A percentile compares a stretch with the other conserved stretches of the same genome.
phyloP scores from a whole-genome alignment of 1,140 invertebrate genomes.

The Conopomorpha cramerella region DNA sequence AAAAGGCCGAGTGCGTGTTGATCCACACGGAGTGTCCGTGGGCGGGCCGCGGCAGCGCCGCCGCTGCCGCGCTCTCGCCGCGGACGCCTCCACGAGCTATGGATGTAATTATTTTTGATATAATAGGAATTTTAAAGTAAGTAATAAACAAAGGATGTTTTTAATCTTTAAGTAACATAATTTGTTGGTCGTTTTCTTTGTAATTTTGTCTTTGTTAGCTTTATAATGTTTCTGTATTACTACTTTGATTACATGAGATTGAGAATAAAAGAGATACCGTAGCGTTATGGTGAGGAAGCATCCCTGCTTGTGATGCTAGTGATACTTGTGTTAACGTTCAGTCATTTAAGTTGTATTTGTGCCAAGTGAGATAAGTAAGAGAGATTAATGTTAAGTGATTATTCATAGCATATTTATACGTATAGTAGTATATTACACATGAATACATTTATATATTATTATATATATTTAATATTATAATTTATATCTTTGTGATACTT shows the following conservation, averaged over 20 bases:
- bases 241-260: slow-evolving; percentile 14
- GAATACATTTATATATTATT: no score
- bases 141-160: slow-evolving; percentile 36
- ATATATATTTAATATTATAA: no score
- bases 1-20: slow-evolving; percentile 12
- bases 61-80: slow-evolving; percentile 5
- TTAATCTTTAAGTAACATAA: slow-evolving; percentile 53
- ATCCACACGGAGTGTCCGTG: slow-evolving; percentile 7
- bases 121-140: slow-evolving; percentile 39
- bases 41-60: slow-evolving; percentile 3
- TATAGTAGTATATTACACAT: no score
- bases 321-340: no score
- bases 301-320: no score
- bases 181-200: slow-evolving; percentile 57
- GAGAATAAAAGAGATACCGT: slow-evolving; percentile 18
- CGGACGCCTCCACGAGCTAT: slow-evolving; percentile 14
- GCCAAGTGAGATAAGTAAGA: slow-evolving; percentile 54
- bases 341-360: slow-evolving; percentile 51
- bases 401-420: slow-evolving; percentile 47
- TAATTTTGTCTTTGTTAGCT: slow-evolving; percentile 56
- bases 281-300: slow-evolving; percentile 17
- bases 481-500: no score
- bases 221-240: slow-evolving; percentile 47
- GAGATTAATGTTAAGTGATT: slow-evolving; percentile 56
- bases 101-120: slow-evolving; percentile 38